Conservation (phyloP, 2,888 invertebrate species). For the Antheraea assamensis region DNA sequence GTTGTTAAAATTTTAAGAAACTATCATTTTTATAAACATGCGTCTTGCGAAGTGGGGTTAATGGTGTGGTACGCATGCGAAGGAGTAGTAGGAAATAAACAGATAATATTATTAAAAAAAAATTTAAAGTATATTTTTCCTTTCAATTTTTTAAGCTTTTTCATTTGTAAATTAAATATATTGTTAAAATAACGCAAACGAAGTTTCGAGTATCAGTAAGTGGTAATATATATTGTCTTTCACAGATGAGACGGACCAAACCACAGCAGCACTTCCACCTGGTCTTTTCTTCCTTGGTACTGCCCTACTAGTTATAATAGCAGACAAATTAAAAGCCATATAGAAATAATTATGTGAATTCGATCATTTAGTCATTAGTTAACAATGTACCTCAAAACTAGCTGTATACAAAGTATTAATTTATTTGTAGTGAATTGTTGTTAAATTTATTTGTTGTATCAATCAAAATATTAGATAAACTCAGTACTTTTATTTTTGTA, state of each 20-base stretch:
- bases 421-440: conserved; percentile 48
- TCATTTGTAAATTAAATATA: no score
- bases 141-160: no score
- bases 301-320: conserved; percentile 70
- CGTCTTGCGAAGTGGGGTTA: no score
- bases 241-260: conserved; percentile 66
- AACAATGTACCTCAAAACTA: conserved; percentile 56
- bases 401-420: conserved; percentile 65
- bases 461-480: conserved; percentile 20
- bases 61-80: no score
- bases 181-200: no score
- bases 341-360: conserved; percentile 44
- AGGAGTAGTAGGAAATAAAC: no score
- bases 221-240: conserved; percentile 26
- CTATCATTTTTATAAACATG: no score
- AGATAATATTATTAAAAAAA: no score
- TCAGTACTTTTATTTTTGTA: conserved; percentile 13
- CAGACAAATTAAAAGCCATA: conserved; percentile 70
- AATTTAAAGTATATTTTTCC: no score
- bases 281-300: conserved; percentile 77
- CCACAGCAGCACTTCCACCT: conserved; percentile 64
- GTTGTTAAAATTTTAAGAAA: no score
- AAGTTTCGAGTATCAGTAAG: no score
- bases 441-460: conserved; percentile 21
- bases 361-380: conserved; percentile 47